Evolutionary conservation across 2,888 invertebrate genomes (phyloP).

Genomic region (Euplexia lucipara): DNA sequence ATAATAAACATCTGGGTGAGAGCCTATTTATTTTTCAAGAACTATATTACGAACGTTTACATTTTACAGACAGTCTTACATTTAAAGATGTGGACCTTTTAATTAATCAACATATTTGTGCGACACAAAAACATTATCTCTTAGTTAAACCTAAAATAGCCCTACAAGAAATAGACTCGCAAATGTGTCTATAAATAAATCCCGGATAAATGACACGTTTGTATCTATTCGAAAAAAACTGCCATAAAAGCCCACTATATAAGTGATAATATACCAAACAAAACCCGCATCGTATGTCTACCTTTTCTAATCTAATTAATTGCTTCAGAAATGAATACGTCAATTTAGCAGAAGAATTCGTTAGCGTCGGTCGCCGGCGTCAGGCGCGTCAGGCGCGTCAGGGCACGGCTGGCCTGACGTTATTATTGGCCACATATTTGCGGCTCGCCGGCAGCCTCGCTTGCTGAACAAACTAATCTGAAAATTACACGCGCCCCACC

Average conservation of each 20-base stretch:
- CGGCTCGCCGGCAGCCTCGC: slow-evolving; percentile 76
- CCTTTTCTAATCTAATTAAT: slow-evolving; percentile 41
- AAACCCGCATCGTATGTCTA: slow-evolving; percentile 6
- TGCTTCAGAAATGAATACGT: slow-evolving; percentile 48
- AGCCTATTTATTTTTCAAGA: slow-evolving; percentile 72
- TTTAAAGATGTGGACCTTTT: slow-evolving; percentile 21
- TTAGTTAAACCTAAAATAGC: not conserved
- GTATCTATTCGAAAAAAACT: not conserved
- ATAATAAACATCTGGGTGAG: slow-evolving; percentile 83
- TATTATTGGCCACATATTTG: slow-evolving; percentile 87
- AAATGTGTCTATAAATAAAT: not conserved
- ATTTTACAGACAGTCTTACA: slow-evolving; percentile 11
- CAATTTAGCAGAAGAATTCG: slow-evolving; percentile 64
- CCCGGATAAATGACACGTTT: not conserved
- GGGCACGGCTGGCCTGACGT: slow-evolving; percentile 58
- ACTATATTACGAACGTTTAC: slow-evolving; percentile 36
- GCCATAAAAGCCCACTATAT: not conserved
- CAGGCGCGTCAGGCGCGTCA: slow-evolving; percentile 29
- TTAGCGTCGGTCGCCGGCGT: slow-evolving; percentile 35
- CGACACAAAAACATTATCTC: no score
- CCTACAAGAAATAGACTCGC: not conserved
- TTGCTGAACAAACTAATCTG: slow-evolving; percentile 90
- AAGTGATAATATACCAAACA: slow-evolving; percentile 5
- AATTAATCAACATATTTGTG: not conserved
- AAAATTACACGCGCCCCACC: slow-evolving; percentile 83